Percentiles rank a stretch among this genome's conserved stretches.
Evolutionary conservation across 2,888 invertebrate genomes (phyloP).

Genomic region (Odontocerum albicorne): DNA sequence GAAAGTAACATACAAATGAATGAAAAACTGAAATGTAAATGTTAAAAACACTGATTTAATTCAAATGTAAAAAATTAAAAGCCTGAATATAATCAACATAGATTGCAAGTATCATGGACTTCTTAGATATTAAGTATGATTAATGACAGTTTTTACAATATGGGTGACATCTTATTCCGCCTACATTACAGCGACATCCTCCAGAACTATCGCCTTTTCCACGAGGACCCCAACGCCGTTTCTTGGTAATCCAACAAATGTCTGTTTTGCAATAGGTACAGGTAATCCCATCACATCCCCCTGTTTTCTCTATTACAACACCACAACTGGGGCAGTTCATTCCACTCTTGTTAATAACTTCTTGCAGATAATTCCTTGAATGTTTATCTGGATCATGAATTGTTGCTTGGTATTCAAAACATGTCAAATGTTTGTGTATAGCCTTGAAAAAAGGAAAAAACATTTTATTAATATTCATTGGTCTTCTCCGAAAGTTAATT

Average conservation of each 20-base stretch:
- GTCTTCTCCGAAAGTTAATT: neutral
- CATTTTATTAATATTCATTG: neutral
- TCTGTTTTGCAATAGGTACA: constrained; percentile 74
- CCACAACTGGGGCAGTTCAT: constrained; percentile 5
- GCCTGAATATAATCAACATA: no score
- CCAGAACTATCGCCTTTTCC: constrained; percentile 71
- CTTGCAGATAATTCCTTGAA: neutral
- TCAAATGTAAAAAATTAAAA: no score
- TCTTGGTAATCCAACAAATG: constrained; percentile 79
- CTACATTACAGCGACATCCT: constrained; percentile 72
- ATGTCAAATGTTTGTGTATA: neutral
- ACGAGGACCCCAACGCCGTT: constrained; percentile 52
- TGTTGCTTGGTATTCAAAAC: neutral
- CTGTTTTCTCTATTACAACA: constrained; percentile 58
- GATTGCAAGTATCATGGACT: no score
- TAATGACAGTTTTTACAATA: constrained; percentile 13
- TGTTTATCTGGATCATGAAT: neutral
- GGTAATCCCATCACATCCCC: constrained; percentile 77
- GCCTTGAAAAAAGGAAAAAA: constrained; percentile 5
- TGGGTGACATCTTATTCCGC: constrained; percentile 61
- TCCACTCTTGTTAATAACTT: neutral
- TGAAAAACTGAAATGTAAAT: no score
- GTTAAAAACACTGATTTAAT: no score
- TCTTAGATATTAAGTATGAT: no score
- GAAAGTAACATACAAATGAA: no score